A percentile compares a stretch with the other conserved stretches of the same genome.
Evolutionary conservation across 2,888 invertebrate genomes (phyloP).

Genomic region (Doris montereyensis): DNA sequence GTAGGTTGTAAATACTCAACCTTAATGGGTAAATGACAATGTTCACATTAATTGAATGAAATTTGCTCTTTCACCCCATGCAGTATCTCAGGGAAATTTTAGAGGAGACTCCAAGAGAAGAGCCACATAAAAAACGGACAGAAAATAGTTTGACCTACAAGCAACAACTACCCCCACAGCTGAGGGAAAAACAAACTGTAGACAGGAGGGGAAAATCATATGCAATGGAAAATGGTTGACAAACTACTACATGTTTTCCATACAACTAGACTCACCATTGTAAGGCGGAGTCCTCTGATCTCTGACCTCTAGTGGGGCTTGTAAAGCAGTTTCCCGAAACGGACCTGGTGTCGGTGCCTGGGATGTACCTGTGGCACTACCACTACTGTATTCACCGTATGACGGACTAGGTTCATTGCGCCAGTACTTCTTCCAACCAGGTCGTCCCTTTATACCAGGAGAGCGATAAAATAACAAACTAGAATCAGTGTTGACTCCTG

Average conservation of each 20-base stretch:
- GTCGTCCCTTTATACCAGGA: slow-evolving; percentile 40
- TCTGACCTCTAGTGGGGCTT: slow-evolving; percentile 62
- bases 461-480: slow-evolving; percentile 49
- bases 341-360: slow-evolving; percentile 30
- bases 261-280: slow-evolving; percentile 46
- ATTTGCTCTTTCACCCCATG: no score
- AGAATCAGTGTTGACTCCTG: slow-evolving; percentile 55
- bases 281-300: slow-evolving; percentile 51
- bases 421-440: slow-evolving; percentile 67
- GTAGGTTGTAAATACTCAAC: no score
- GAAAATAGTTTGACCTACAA: no score
- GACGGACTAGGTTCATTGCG: slow-evolving; percentile 57
- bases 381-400: slow-evolving; percentile 50
- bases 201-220: no score
- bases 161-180: no score
- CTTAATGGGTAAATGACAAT: no score
- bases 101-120: no score
- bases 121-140: no score
- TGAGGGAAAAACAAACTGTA: no score
- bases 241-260: slow-evolving; percentile 10
- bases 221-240: background rate
- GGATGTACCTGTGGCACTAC: slow-evolving; percentile 6
- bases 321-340: slow-evolving; percentile 62
- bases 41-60: no score
- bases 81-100: no score